phyloP scores from a whole-genome alignment of 2,797 vertebrate species.

The Lepus townsendii region DNA sequence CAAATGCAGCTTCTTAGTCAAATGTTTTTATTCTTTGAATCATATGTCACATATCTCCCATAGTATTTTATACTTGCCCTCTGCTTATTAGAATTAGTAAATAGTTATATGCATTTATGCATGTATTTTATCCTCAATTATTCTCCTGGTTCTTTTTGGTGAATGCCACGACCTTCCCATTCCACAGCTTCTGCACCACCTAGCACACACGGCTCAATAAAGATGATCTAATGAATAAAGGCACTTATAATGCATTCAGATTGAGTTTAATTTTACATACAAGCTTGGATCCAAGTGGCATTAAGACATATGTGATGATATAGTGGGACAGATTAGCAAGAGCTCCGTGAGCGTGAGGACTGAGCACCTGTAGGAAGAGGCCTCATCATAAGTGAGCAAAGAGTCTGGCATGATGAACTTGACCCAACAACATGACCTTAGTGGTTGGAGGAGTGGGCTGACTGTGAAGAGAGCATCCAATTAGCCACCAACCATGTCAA shows the following conservation, averaged over 20 bases:
- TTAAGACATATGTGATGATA: not conserved
- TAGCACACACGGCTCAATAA: not conserved
- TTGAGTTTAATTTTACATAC: not conserved
- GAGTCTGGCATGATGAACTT: not conserved
- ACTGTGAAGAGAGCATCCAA: not conserved
- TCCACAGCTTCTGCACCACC: not conserved
- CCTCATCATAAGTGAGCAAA: not conserved
- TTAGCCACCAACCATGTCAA: not conserved
- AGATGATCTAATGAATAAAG: not conserved
- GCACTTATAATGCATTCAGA: not conserved
- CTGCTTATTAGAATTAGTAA: not conserved
- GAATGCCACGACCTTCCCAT: not conserved
- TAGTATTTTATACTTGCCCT: not conserved
- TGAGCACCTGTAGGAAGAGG: not conserved
- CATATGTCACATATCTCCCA: not conserved
- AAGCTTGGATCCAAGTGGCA: not conserved
- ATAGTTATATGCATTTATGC: not conserved
- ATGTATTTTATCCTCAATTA: not conserved
- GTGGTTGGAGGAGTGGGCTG: not conserved
- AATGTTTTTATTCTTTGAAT: slow-evolving; percentile 22
- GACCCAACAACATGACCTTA: not conserved
- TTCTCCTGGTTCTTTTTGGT: not conserved
- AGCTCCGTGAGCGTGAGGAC: not conserved
- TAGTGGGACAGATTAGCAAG: not conserved
- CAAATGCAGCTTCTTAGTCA: slow-evolving; percentile 15